Base-by-base conservation (phyloP, 2,113 vertebrate genomes). In the Psephotus haematonotus region DNA sequence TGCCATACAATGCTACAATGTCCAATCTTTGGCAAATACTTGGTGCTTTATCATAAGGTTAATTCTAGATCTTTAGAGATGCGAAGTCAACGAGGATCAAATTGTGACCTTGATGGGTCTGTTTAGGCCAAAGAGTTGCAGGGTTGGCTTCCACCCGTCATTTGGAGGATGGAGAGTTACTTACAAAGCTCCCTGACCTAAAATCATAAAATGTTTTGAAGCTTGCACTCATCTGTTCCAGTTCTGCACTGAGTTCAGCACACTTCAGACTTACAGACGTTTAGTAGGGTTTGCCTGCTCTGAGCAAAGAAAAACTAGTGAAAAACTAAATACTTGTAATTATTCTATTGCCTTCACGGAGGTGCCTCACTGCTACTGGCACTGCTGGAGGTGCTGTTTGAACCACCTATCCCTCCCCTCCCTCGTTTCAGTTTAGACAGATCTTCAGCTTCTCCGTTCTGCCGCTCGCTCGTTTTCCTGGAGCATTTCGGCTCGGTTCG, bases 371-470 rank as follows among this genome's bases (percentile, higher is more conserved):
- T 9, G n/a, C 46, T 17, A 1, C 28, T 3, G 46, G 31, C 28
- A 7, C 39, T 22, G 24, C 7, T 2, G 14, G 41, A 41, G 27
- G 11, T 5, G 35, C 39, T 29, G 20, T 8, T 35, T 3, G 4
- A 59, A 17, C 24, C 78, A 13, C 4, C 16, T n/a, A 2, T 23
- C 18, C 7, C 65, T 27, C 17, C 24, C 41, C 68, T 10, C 41
- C 9, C 35, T 2, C 7, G 7, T 23, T 33, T 6, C 46, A 11
- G 13, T 0, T n/a, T 5, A 3, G 39, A 6, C 7, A 5, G 16
- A 14, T 6, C 35, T 16, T 7, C 29, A 8, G 0, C 1, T 17
- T 13, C 33, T 4, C 13, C 2, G 7, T 6, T 11, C 46, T 11
- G 74, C 75, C 15, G 0, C 35, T 22, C 7, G 8, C 27, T n/a